Evolutionary conservation across 2,113 vertebrate species (phyloP).

Genomic region (Sminthopsis crassicaudata): DNA sequence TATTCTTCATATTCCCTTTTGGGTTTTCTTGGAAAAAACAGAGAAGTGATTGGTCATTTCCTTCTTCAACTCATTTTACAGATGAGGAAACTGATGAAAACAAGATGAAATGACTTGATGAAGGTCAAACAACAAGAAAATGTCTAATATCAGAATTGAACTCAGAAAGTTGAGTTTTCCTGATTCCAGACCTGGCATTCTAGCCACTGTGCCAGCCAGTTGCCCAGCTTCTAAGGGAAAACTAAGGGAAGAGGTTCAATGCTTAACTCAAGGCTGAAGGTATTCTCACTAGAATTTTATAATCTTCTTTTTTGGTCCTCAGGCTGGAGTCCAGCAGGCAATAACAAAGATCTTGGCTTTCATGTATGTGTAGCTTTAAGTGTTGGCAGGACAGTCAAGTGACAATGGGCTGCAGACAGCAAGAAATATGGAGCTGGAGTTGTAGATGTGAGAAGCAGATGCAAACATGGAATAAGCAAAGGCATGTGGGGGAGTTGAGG

Average conservation of each 20-base stretch:
- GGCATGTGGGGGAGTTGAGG: neutral
- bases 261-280: neutral
- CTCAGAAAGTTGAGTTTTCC: neutral
- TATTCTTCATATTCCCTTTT: neutral
- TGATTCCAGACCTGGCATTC: neutral
- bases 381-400: conserved; percentile 8
- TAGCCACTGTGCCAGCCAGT: neutral
- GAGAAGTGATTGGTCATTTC: neutral
- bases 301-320: conserved; percentile 58
- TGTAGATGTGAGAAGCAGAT: neutral
- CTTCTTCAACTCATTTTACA: neutral
- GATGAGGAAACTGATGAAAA: neutral
- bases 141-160: neutral
- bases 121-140: neutral
- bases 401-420: neutral
- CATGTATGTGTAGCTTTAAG: neutral
- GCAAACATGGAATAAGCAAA: neutral
- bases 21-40: neutral
- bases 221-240: conserved; percentile 1
- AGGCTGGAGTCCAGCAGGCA: conserved; percentile 57
- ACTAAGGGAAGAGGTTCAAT: conserved; percentile 4
- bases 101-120: neutral
- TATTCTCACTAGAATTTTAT: conserved; percentile 34
- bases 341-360: conserved; percentile 43
- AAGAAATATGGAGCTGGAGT: neutral